phyloP scores from a whole-genome alignment of 2,888 invertebrate genomes.

The Drosophila lacicola region DNA sequence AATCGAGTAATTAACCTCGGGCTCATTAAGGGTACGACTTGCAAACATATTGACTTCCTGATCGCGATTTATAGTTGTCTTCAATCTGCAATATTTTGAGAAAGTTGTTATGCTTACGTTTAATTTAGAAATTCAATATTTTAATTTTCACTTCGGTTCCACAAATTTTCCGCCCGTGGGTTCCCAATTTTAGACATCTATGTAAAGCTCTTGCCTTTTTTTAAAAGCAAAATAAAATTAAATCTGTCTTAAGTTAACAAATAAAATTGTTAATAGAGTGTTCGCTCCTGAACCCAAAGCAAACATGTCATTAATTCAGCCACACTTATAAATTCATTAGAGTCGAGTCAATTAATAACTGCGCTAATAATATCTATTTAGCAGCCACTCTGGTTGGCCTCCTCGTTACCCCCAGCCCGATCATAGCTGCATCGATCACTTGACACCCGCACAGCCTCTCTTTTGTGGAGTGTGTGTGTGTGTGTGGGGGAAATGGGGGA shows the following conservation, averaged over 20 bases:
- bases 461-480: slow-evolving; percentile 17
- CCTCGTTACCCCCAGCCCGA: slow-evolving; percentile 11
- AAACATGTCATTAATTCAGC: slow-evolving; percentile 59
- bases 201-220: too few relatives aligned
- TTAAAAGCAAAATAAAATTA: not conserved
- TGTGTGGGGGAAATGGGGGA: slow-evolving; percentile 9
- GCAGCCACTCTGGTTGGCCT: slow-evolving; percentile 8
- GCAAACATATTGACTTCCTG: too few relatives aligned
- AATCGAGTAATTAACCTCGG: too few relatives aligned
- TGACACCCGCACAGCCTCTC: slow-evolving; percentile 65
- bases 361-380: slow-evolving; percentile 61
- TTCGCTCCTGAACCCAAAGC: slow-evolving; percentile 2
- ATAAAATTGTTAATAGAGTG: not conserved
- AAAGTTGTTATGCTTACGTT: too few relatives aligned
- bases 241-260: not conserved
- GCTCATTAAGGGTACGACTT: too few relatives aligned
- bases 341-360: slow-evolving; percentile 59
- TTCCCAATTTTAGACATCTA: too few relatives aligned
- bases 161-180: too few relatives aligned
- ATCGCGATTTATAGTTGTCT: too few relatives aligned
- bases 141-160: too few relatives aligned
- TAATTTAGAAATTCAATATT: too few relatives aligned
- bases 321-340: slow-evolving; percentile 72
- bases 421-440: slow-evolving; percentile 66
- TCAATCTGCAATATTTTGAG: too few relatives aligned